Evolutionary conservation across 1,140 invertebrate species (phyloP).

Genomic region (Drosophila kurseongensis): DNA sequence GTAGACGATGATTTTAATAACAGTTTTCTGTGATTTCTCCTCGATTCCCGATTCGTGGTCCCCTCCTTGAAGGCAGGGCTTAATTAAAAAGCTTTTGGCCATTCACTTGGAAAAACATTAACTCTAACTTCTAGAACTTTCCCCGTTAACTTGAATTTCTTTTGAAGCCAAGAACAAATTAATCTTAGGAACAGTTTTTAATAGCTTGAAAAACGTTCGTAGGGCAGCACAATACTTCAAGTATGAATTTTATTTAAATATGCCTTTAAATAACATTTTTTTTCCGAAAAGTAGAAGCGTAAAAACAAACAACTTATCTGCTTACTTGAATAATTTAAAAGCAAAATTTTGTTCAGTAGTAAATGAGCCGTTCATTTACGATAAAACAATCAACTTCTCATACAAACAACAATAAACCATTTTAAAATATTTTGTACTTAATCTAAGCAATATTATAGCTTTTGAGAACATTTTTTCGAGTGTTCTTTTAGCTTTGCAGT

Average conservation of each 20-base stretch:
- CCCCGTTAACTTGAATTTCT: neutral
- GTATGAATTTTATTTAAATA: too few relatives aligned
- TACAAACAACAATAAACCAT: too few relatives aligned
- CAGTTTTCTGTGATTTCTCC: constrained; percentile 64
- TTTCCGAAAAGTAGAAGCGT: too few relatives aligned
- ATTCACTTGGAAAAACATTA: constrained; percentile 13
- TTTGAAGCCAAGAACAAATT: neutral
- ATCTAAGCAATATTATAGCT: too few relatives aligned
- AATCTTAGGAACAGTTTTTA: neutral
- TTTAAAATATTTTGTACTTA: neutral
- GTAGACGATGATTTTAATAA: constrained; percentile 72
- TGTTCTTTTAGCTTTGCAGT: neutral
- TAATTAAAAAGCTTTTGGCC: constrained; percentile 78
- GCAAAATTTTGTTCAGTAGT: too few relatives aligned
- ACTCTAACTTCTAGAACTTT: neutral
- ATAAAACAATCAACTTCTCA: too few relatives aligned
- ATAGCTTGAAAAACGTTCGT: too few relatives aligned
- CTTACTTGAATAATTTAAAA: too few relatives aligned
- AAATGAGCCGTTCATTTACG: too few relatives aligned
- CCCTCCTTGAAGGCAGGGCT: constrained; percentile 58
- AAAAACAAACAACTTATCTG: too few relatives aligned
- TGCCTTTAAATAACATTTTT: too few relatives aligned
- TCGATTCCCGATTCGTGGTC: constrained; percentile 54
- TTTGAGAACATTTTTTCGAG: neutral
- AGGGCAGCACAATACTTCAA: too few relatives aligned